Evolutionary conservation across 1,140 invertebrate species (phyloP), one percentile per base, ranked within the genome.

Genomic region (Lepidurus couesii): DNA sequence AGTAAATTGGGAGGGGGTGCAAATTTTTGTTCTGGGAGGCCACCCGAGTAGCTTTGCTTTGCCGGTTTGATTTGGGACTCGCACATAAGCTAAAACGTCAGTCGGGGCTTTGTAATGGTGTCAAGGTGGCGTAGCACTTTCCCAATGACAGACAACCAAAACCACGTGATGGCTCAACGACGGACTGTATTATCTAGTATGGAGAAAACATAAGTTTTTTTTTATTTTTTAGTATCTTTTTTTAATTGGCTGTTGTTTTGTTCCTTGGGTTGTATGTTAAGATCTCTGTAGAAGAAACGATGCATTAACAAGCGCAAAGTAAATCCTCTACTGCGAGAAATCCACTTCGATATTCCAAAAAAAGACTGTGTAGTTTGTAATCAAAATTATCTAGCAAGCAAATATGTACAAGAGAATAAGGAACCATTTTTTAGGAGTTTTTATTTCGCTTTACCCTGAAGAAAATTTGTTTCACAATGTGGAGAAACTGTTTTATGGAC

Each of bases 101-200:
- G 53, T 65, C 53, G 6, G 53, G 53, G 21, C 53, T 65, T 65
- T 65, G 53, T 65, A 65, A 65, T 65, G 53, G 53, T 65, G 53
- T 65, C 53, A 65, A 65, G 53, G 53, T 65, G 53, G 53, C 53
- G 53, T 65, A 65, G 53, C 53, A 65, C 53, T 65, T 65, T 65
- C 53, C 53, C 53, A 65, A 65, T 65, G 53, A 65, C 53, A 65
- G n/a, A 65, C 53, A 65, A 1, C 53, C 16, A 65, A 65, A 65
- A 65, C 53, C 53, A 65, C 53, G 53, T 65, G 53, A 65, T 65
- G 53, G 53, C 53, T 65, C 53, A 65, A 21, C 53, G 53, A 65
- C 53, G 53, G 53, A 65, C 53, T 13, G 53, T 65, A 65, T 65
- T 65, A 65, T 65, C 53, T 65, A 16, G 0, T 65, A 21, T 21